These are phyloP conservation scores for Gymnogyps californianus DNA, from an alignment of 2,113 vertebrate genomes.

Conservation along the genomic window DNA sequence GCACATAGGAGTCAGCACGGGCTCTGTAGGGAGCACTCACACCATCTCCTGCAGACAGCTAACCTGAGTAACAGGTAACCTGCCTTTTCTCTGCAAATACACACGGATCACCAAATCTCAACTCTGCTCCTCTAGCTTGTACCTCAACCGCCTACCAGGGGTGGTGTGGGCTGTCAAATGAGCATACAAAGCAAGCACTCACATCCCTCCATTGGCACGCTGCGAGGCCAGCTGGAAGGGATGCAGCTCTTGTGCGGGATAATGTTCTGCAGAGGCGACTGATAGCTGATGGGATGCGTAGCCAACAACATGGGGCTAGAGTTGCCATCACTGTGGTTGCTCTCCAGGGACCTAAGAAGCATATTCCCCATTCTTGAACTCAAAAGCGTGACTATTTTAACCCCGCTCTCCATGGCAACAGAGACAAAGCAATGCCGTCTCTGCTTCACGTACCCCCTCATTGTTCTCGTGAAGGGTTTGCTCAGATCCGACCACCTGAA, in stretches of 20 bases:
- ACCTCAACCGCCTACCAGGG: rapidly evolving
- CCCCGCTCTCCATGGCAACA: background rate
- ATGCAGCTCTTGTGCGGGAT: rapidly evolving
- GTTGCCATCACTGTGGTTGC: rapidly evolving
- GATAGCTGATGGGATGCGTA: rapidly evolving
- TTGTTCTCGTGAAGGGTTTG: background rate
- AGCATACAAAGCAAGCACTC: rapidly evolving
- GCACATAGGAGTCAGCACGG: rapidly evolving
- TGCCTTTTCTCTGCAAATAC: background rate
- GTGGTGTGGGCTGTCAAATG: background rate
- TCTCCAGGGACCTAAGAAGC: background rate
- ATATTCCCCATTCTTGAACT: background rate
- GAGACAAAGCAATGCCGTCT: background rate
- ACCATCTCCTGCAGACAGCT: background rate
- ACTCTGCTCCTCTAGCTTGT: background rate
- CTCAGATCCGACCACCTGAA: background rate
- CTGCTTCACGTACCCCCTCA: background rate
- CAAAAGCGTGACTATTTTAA: background rate
- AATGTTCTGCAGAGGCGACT: background rate
- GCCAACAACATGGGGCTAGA: background rate
- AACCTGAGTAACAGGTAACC: background rate
- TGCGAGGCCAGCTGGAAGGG: background rate
- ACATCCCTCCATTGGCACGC: rapidly evolving
- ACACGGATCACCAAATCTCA: background rate
- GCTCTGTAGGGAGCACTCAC: background rate